These are phyloP conservation scores for Micrasema longulum DNA, from an alignment of 1,140 invertebrate genomes.

Conservation along the genomic window DNA sequence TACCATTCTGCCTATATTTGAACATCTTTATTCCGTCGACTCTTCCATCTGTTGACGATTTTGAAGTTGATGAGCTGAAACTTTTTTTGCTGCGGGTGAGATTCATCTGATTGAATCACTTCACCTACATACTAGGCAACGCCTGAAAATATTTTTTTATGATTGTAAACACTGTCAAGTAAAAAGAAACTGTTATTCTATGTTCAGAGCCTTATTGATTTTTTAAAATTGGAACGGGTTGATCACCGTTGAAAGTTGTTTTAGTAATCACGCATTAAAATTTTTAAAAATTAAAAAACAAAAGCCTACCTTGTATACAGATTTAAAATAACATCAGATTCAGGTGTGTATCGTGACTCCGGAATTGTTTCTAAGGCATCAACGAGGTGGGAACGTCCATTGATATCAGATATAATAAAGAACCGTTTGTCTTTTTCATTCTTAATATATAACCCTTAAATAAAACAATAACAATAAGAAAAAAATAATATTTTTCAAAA, in stretches of 20 bases:
- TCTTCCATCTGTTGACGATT: no score
- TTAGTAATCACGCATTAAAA: neutral
- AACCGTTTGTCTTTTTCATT: neutral
- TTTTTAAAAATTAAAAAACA: neutral
- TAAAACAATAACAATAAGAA: no score
- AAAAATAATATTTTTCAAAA: no score
- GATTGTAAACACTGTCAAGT: neutral
- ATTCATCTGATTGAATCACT: no score
- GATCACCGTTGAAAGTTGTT: neutral
- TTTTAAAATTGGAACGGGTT: neutral
- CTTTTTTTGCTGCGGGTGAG: no score
- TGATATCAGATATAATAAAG: neutral
- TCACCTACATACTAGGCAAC: no score
- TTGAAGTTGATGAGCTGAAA: no score
- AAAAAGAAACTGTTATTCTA: neutral
- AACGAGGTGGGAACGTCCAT: constrained; percentile 6
- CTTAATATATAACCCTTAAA: neutral
- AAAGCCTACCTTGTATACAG: constrained; percentile 42
- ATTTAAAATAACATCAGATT: constrained; percentile 20
- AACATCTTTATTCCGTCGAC: no score
- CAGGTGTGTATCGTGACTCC: constrained; percentile 6
- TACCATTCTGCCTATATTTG: no score
- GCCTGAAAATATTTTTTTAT: neutral
- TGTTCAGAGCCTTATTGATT: neutral
- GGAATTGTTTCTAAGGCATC: constrained; percentile 5